A percentile compares a stretch with the other conserved stretches of the same genome.
Evolutionary conservation across 64 coral and sea anemone species (phyloP).

Genomic region (Montipora capricornis): DNA sequence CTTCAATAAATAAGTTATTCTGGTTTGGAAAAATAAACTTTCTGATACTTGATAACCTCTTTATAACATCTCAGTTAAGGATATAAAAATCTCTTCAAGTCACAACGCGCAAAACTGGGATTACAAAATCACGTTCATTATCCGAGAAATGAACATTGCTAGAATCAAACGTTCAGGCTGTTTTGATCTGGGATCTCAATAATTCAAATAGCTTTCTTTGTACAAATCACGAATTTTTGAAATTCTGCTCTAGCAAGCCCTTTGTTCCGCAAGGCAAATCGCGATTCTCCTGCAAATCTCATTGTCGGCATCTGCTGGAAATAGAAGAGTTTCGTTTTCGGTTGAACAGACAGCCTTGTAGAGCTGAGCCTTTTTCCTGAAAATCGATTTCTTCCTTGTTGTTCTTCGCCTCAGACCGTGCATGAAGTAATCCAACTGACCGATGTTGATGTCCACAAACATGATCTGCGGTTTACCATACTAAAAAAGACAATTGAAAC

Average conservation of each 20-base stretch:
- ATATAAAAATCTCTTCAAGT: background rate
- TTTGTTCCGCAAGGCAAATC: conserved; percentile 47
- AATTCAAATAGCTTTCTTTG: background rate
- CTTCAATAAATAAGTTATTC: conserved; percentile 24
- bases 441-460: conserved; percentile 90
- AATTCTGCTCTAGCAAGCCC: background rate
- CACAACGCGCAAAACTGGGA: background rate
- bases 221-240: background rate
- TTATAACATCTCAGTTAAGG: background rate
- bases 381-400: conserved; percentile 84
- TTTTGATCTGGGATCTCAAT: background rate
- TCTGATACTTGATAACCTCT: background rate
- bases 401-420: conserved; percentile 87
- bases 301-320: conserved; percentile 75
- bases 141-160: background rate
- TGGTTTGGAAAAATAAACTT: conserved; percentile 17
- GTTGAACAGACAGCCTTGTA: conserved; percentile 88
- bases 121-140: background rate
- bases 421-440: conserved; percentile 90
- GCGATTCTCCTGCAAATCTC: conserved; percentile 79
- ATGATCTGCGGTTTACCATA: conserved; percentile 70
- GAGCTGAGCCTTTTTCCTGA: conserved; percentile 85
- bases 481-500: conserved; percentile 30
- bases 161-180: background rate
- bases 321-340: conserved; percentile 88